Conservation (phyloP, 1,140 invertebrate genomes). For the Drosophila bifasciata region DNA sequence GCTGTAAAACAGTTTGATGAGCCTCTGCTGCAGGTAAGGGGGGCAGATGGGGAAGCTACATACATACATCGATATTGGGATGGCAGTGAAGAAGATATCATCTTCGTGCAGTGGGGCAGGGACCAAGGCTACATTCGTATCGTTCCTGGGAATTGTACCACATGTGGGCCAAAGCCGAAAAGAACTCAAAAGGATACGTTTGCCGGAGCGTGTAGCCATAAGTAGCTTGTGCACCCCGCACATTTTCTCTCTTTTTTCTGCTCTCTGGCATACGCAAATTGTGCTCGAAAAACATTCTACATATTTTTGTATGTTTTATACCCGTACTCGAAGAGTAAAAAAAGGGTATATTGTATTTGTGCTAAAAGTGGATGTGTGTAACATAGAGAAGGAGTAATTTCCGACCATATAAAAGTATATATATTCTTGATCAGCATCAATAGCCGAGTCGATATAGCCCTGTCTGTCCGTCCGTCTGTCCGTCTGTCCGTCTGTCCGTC, state of each 20-base stretch:
- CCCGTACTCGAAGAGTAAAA: too few species aligned
- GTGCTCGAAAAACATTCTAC: conserved; percentile 36
- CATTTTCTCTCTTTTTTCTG: not conserved
- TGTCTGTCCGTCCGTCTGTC: too few species aligned
- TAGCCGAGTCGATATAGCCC: too few species aligned
- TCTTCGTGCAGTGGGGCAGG: conserved; percentile 4
- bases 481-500: too few species aligned
- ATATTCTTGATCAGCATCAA: too few species aligned
- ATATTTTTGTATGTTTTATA: conserved; percentile 31
- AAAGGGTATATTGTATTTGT: too few species aligned
- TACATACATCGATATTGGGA: conserved; percentile 13
- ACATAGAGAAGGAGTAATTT: too few species aligned
- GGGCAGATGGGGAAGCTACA: conserved; percentile 3
- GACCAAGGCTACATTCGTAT: not conserved
- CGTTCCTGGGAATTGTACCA: conserved; percentile 26
- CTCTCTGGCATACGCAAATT: conserved; percentile 41
- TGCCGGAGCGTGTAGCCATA: conserved; percentile 11
- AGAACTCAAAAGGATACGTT: not conserved
- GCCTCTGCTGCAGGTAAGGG: conserved; percentile 13
- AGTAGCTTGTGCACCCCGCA: conserved; percentile 1
- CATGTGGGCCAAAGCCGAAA: conserved; percentile 32
- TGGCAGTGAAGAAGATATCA: not conserved
- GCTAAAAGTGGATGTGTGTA: too few species aligned
- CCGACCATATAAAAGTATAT: too few species aligned
- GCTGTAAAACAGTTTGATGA: conserved; percentile 49